These are phyloP conservation scores for Bursaphelenchus mucronatus DNA, from an alignment of 1,140 invertebrate species.

Conservation along the genomic window DNA sequence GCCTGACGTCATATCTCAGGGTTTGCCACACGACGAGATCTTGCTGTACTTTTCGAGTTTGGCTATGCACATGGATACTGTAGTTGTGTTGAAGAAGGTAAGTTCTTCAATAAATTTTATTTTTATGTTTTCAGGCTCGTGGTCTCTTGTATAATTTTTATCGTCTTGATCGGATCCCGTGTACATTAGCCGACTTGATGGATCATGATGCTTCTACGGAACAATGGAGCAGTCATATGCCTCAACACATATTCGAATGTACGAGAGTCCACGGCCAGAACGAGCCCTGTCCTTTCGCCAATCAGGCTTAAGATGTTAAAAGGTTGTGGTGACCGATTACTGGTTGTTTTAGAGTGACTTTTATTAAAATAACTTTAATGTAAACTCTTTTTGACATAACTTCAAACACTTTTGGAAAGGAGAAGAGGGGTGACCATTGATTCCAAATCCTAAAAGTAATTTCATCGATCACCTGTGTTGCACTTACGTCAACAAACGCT, in stretches of 20 bases:
- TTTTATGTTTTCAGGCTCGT: constrained; percentile 68
- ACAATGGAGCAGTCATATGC: constrained; percentile 52
- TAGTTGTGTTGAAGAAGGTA: constrained; percentile 78
- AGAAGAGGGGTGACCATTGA: too few relatives aligned
- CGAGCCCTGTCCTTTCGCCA: constrained; percentile 45
- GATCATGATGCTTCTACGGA: constrained; percentile 62
- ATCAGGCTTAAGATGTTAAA: background rate
- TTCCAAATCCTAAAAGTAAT: too few relatives aligned
- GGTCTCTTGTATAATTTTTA: constrained; percentile 83
- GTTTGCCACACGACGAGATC: constrained; percentile 84
- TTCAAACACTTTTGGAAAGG: too few relatives aligned
- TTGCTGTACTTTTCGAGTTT: constrained; percentile 85
- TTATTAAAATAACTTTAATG: too few relatives aligned
- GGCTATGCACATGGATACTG: constrained; percentile 91
- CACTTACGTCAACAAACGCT: constrained; percentile 6
- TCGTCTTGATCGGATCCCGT: constrained; percentile 76
- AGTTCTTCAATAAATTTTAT: constrained; percentile 7
- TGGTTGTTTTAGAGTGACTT: too few relatives aligned
- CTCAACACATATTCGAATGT: constrained; percentile 45
- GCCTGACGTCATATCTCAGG: constrained; percentile 78
- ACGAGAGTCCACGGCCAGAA: constrained; percentile 42
- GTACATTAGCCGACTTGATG: constrained; percentile 78
- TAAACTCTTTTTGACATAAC: too few relatives aligned
- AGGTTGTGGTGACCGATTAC: too few relatives aligned
- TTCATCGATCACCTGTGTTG: too few relatives aligned